A percentile compares a stretch with the other conserved stretches of the same genome.
Conservation (phyloP, 2,113 vertebrate genomes). For the Vanacampus margaritifer region DNA sequence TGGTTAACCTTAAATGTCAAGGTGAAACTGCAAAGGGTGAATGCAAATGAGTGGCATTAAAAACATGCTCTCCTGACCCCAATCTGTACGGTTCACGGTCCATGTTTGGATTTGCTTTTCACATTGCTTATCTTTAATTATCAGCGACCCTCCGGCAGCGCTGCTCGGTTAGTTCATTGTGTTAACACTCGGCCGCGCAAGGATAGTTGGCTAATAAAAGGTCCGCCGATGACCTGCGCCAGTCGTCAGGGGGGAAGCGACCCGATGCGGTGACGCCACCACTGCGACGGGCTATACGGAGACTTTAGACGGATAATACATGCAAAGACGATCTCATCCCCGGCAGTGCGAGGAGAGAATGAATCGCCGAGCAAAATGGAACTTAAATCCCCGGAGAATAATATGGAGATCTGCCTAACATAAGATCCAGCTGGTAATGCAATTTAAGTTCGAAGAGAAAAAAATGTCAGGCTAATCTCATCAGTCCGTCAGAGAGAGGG, state of each 20-base stretch:
- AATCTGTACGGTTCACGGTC: constrained; percentile 58
- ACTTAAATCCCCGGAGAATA: constrained; percentile 61
- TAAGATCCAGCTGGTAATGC: constrained; percentile 70
- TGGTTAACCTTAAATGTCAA: constrained; percentile 70
- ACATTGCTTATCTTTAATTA: constrained; percentile 63
- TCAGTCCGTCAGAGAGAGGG: constrained; percentile 69
- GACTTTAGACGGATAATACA: constrained; percentile 44
- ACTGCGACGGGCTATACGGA: constrained; percentile 43
- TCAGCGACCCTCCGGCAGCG: constrained; percentile 41
- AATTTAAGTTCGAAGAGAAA: constrained; percentile 69
- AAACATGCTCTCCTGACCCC: constrained; percentile 52
- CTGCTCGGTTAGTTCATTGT: constrained; percentile 44
- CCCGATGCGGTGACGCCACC: not conserved
- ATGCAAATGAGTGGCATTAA: constrained; percentile 59
- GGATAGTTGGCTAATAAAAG: constrained; percentile 59
- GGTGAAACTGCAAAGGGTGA: constrained; percentile 61
- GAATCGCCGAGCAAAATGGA: constrained; percentile 53
- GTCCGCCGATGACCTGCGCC: constrained; percentile 44
- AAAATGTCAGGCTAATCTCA: constrained; percentile 70
- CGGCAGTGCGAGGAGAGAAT: constrained; percentile 42
- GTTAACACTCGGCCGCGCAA: constrained; percentile 41
- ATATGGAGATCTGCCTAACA: constrained; percentile 69
- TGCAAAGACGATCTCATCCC: constrained; percentile 59
- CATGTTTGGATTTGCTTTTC: constrained; percentile 60
- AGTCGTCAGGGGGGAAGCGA: constrained; percentile 17